Evolutionary conservation across 2,797 vertebrate genomes (phyloP), one percentile per base, ranked within the genome.

Genomic region (Takifugu ocellatus): DNA sequence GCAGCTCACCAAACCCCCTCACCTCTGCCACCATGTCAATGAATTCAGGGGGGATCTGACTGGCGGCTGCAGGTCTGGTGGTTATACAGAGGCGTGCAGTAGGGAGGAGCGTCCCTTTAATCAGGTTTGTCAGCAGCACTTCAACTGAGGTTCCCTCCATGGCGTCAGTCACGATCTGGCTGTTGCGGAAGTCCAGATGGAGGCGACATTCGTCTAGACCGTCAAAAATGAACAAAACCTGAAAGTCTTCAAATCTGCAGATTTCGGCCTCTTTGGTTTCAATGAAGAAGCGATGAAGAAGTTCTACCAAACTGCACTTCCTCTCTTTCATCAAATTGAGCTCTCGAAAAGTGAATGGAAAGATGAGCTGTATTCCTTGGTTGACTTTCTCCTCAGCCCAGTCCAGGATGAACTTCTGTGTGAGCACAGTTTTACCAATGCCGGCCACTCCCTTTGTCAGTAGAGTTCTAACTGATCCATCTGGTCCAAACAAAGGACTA

Each of bases 341-440:
- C 43, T 79, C 76, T 45, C 76, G 21, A 56, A 72, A 75, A 25
- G 66, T 44, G 31, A 79, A 61, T 2, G 76, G 71, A 54, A 82
- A 75, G 14, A 60, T 29, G 21, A 81, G 76, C 17, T 75, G 49
- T 44, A 63, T 17, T 1, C 62, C 8, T 3, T 36, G 25, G 48
- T 55, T 62, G 55, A 51, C 1, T 68, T 71, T 74, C 26, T 31
- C 54, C 68, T 72, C 57, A 46, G 75, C 75, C 79, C 79, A 82
- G 66, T 81, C 73, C 55, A 78, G 54, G 51, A 56, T 68, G 58
- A 12, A 81, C 49, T 78, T 78, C 55, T 75, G 61, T 3, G 48
- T 73, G 3, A 66, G 42, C 42, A 64, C 46, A 24, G 76, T 68
- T 55, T 81, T 81, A 15, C 77, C 66, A 8, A 70, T 56, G n/a